Percentiles rank a stretch among this genome's conserved stretches.
Evolutionary conservation across 2,113 vertebrate species (phyloP).

Genomic region (Dasypus novemcinctus): DNA sequence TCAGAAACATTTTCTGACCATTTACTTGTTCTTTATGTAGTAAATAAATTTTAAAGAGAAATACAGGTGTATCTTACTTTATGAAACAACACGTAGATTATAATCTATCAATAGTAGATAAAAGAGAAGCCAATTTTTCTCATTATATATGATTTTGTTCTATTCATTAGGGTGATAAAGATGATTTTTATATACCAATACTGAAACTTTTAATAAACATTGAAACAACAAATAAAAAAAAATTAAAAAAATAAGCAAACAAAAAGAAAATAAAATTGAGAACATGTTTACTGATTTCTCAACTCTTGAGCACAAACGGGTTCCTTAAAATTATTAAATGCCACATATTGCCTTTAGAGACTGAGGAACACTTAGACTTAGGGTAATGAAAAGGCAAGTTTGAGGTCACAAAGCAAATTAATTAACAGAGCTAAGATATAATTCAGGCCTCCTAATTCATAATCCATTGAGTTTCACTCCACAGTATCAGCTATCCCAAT

Average conservation of each 20-base stretch:
- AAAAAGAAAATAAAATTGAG: too few species aligned
- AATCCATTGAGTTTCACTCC: neutral
- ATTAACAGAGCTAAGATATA: neutral
- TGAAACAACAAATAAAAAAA: too few species aligned
- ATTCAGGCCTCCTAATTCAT: neutral
- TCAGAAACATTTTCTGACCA: slow-evolving; percentile 7
- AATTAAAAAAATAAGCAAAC: too few species aligned
- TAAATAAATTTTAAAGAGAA: slow-evolving; percentile 5
- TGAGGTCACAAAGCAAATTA: neutral
- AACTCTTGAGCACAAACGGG: neutral
- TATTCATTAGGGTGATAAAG: neutral
- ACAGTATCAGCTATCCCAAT: neutral
- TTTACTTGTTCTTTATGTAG: neutral
- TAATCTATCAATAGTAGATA: neutral
- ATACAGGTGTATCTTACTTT: neutral
- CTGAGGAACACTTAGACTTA: neutral
- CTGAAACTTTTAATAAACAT: slow-evolving; percentile 12
- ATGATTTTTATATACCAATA: neutral
- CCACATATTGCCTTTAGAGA: neutral
- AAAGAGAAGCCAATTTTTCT: neutral
- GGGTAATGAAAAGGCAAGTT: neutral
- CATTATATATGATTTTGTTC: neutral
- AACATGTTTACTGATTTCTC: neutral
- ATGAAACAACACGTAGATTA: neutral
- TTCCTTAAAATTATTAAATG: neutral